Evolutionary conservation across 2,113 vertebrate species (phyloP).

Genomic region (Trematocara marginatum): DNA sequence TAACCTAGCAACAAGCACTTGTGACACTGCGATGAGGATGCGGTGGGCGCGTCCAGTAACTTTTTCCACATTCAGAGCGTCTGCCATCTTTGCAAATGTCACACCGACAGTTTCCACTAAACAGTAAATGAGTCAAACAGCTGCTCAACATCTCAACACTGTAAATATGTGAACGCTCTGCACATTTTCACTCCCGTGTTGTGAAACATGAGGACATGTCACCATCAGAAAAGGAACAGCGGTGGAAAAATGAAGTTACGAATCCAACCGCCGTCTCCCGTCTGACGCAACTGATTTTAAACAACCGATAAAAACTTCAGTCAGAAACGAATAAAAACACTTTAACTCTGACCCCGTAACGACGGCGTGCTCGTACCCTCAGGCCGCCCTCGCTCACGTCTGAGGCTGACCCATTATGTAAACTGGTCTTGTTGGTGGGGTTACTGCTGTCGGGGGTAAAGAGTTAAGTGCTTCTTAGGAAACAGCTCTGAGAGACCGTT

Average conservation of each 20-base stretch:
- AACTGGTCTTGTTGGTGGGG: neutral
- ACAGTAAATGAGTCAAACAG: neutral
- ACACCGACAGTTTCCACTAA: neutral
- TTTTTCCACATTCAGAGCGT: neutral
- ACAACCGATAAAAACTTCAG: neutral
- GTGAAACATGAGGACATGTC: neutral
- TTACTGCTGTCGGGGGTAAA: neutral
- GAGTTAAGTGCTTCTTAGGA: neutral
- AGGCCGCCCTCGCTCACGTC: fast-evolving
- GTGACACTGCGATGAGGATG: fast-evolving
- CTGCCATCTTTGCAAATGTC: neutral
- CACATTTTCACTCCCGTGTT: neutral
- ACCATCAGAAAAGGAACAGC: neutral
- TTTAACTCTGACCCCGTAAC: neutral
- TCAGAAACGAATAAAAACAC: neutral
- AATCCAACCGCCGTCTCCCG: neutral
- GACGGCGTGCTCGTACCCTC: neutral
- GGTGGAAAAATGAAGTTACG: neutral
- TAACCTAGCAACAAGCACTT: neutral
- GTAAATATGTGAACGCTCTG: neutral
- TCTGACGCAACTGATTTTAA: neutral
- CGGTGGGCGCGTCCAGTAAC: neutral
- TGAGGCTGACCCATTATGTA: neutral
- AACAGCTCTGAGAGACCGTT: neutral
- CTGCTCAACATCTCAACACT: neutral